These are phyloP conservation scores for Sinocyclocheilus rhinocerous DNA, from an alignment of 2,113 vertebrate genomes.

Conservation along the genomic window DNA sequence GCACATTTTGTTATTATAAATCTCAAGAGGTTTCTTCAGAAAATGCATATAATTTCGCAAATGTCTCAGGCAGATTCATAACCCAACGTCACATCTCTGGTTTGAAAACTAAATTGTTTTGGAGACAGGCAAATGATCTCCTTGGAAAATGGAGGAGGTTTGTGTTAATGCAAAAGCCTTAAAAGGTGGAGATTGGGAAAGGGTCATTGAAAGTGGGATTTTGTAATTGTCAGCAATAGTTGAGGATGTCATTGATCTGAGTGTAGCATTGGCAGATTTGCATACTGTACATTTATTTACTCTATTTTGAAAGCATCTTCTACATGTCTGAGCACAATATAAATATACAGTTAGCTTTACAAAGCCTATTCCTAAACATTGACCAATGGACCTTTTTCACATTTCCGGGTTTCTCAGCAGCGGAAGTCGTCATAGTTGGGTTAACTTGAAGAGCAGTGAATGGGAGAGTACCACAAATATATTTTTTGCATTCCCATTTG, in stretches of 20 bases:
- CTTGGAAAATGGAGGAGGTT: background rate
- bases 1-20: background rate
- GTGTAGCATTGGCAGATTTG: background rate
- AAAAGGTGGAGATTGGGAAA: background rate
- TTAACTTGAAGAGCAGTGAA: no score
- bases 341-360: background rate
- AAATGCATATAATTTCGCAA: constrained; percentile 22
- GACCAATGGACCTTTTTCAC: background rate
- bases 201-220: background rate
- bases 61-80: constrained; percentile 15
- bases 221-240: background rate
- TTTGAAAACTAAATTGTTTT: constrained; percentile 27
- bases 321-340: background rate
- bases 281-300: background rate
- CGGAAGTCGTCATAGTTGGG: no score
- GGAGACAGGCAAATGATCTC: constrained; percentile 20
- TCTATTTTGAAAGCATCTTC: background rate
- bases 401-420: no score
- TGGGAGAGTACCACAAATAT: no score
- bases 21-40: background rate
- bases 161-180: background rate
- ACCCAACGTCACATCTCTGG: constrained; percentile 11
- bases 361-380: background rate
- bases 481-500: no score
- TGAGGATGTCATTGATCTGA: background rate